Evolutionary conservation across 2,797 vertebrate genomes (phyloP), one percentile per base, ranked within the genome.

Genomic region (Allobates femoralis): DNA sequence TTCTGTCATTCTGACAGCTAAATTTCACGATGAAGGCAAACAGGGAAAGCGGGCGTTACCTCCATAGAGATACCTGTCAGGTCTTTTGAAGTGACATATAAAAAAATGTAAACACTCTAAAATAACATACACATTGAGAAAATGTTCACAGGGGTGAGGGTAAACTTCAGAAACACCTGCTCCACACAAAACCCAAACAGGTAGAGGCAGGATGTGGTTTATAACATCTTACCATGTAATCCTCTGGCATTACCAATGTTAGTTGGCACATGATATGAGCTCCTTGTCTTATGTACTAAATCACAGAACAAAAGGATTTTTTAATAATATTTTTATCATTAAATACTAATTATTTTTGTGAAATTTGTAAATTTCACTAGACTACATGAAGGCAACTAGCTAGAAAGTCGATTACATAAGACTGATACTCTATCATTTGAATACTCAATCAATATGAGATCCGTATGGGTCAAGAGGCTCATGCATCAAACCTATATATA

Each of bases 71-170:
- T 46, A 86, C 41, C 79, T 86, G 69, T 71, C 71, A 53, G 56
- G 56, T 64, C 69, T 74, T 85, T 86, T 74, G 78, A 80, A 56
- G 67, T 81, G 69, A 74, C 66, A 58, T 62, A 21, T 66, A 3
- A 67, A 32, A 81, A 81, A 81, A 50, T 66, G 58, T 26, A 41
- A 79, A 58, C 10, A 18, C 34, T 41, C 84, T 41, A 34, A 71
- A 69, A 75, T 75, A 86, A 86, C 79, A 81, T 50, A n/a, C 21
- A n/a, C 10, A 55, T 56, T 26, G 66, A 62, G 41, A 86, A 62
- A 55, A 86, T 81, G 55, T 74, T 81, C 77, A 62, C 50, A 58
- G 41, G 55, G 84, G 77, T 73, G 84, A 69, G 84, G 62, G 14
- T 53, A 34, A 85, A 34, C n/a, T 46, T 60, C 37, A 46, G 56